Percentiles rank a stretch among this genome's conserved stretches.
phyloP scores from a whole-genome alignment of 2,888 invertebrate genomes.

The Alentia gelatinosa region DNA sequence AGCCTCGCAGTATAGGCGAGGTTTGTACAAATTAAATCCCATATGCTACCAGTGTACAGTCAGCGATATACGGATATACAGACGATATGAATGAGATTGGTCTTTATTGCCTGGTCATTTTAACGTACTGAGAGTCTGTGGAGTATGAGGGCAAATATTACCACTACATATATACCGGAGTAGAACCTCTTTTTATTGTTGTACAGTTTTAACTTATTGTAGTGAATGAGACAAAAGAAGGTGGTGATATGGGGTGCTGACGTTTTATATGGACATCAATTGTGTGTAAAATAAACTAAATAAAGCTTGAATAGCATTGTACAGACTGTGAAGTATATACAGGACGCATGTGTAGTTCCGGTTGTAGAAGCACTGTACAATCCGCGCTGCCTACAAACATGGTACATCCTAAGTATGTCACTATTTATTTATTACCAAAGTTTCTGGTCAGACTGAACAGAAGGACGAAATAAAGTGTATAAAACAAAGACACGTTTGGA shows the following conservation, averaged over 20 bases:
- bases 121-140: no score
- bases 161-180: not conserved
- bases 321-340: not conserved
- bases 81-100: not conserved
- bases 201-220: not conserved
- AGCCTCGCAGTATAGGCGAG: not conserved
- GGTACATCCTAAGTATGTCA: not conserved
- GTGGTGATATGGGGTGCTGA: not conserved
- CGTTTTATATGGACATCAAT: not conserved
- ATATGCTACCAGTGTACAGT: not conserved
- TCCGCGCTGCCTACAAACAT: not conserved
- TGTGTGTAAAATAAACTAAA: not conserved
- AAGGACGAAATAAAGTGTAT: slow-evolving; percentile 3
- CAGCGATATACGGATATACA: no score
- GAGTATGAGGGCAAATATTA: not conserved
- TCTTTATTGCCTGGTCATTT: not conserved
- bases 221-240: not conserved
- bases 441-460: not conserved
- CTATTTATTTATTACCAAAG: slow-evolving; percentile 40
- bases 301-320: slow-evolving; percentile 17
- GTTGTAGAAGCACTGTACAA: not conserved
- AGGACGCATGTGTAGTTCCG: not conserved
- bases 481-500: slow-evolving; percentile 5
- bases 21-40: not conserved
- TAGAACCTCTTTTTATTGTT: not conserved